A percentile compares a stretch with the other conserved stretches of the same genome.
These are phyloP conservation scores for Corythornis madagascariensis DNA, from an alignment of 2,113 vertebrate genomes.

Conservation along the genomic window DNA sequence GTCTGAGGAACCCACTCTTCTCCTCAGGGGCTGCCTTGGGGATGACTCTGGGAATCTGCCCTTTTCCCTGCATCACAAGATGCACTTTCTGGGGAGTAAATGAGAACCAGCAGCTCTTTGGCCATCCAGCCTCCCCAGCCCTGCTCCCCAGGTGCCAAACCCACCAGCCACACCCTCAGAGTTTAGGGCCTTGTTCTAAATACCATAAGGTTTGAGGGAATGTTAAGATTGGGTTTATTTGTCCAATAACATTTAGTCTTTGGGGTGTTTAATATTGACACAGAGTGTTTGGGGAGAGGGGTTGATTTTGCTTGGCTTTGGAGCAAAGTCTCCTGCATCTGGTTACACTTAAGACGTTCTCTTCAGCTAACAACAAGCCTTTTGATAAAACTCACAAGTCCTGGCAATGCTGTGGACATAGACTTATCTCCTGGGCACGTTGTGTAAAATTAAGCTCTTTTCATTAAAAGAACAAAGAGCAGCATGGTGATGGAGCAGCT, in stretches of 20 bases:
- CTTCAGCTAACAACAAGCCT: conserved; percentile 31
- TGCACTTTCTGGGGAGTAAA: background rate
- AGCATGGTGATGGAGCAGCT: conserved; percentile 49
- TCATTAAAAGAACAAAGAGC: conserved; percentile 60
- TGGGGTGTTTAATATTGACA: conserved; percentile 36
- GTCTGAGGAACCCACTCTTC: background rate
- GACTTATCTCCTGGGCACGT: conserved; percentile 32
- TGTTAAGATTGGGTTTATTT: background rate
- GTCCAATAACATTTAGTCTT: conserved; percentile 4
- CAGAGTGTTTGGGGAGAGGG: background rate
- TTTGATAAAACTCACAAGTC: conserved; percentile 41
- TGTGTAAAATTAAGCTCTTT: conserved; percentile 60
- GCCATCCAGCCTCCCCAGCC: background rate
- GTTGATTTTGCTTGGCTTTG: conserved; percentile 49
- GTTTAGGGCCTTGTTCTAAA: background rate
- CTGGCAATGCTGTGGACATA: background rate
- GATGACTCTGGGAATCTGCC: background rate
- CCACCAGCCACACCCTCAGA: background rate
- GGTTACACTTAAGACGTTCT: conserved; percentile 28
- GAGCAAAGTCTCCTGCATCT: conserved; percentile 27
- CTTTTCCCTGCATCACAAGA: rapidly evolving
- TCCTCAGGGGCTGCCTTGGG: background rate
- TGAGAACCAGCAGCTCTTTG: background rate
- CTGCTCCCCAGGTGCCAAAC: background rate
- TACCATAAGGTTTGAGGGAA: background rate